These are phyloP conservation scores for Miichthys miiuy DNA, from an alignment of 2,797 vertebrate species.

Conservation along the genomic window DNA sequence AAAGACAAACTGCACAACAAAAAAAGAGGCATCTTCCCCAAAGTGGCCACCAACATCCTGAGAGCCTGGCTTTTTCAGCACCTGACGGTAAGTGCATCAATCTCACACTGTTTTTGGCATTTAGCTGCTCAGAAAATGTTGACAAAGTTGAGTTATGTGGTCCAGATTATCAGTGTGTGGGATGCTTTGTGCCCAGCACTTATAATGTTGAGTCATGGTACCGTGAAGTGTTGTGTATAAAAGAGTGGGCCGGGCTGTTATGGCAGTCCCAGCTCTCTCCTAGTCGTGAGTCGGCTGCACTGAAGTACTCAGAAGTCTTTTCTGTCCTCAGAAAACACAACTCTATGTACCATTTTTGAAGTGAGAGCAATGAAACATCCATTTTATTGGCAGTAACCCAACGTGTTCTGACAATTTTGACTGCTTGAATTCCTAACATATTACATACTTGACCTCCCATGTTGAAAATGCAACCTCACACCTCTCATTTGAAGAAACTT, in stretches of 20 bases:
- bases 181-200: neutral
- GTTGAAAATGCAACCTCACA: too few species aligned
- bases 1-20: constrained; percentile 96
- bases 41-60: constrained; percentile 99
- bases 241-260: neutral
- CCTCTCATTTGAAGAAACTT: neutral
- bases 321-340: neutral
- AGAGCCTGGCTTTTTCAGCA: constrained; percentile 98
- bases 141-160: too few species aligned
- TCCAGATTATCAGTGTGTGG: neutral
- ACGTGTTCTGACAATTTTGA: neutral
- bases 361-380: neutral
- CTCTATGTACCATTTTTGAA: neutral
- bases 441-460: neutral
- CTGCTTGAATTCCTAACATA: too few species aligned
- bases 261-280: neutral
- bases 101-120: too few species aligned
- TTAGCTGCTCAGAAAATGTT: neutral
- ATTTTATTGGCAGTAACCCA: neutral
- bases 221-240: neutral
- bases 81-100: constrained; percentile 89
- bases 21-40: constrained; percentile 97
- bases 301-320: neutral
- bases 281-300: neutral
- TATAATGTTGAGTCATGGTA: neutral